Base-by-base conservation (phyloP, 2,797 vertebrate species). In the Remorina albescens region DNA sequence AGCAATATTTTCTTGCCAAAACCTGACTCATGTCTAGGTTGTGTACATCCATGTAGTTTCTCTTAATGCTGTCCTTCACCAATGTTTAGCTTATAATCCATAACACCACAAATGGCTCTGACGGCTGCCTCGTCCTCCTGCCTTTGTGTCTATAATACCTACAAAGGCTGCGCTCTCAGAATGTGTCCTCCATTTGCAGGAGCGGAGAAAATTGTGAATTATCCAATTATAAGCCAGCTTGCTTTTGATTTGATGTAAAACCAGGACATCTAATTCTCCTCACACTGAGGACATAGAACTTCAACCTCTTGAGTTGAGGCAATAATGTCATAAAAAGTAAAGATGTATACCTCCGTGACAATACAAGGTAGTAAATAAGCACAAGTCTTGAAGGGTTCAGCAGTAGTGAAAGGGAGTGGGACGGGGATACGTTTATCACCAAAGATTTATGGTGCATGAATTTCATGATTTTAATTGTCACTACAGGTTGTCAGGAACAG, bases 201-300 rank as follows among this genome's bases (percentile, higher is more conserved):
- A 51, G 41, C 42, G 26, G 2, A 67, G 37, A 75, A 56, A 75
- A 67, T 63, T 1, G 13, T 26, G 28, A 56, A 68, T 75, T 74
- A 75, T 57, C 32, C 55, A 71, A 51, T 81, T 79, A 82, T 25
- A 72, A 71, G n/a, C 44, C 46, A 16, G 25, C 18, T 28, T 63
- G 5, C 54, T 65, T 71, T 53, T 41, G 58, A 70, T 75, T 70
- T 84, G 34, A 74, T 69, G 44, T 34, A 74, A 74, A 82, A 81
- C 74, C 76, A 74, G 72, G 76, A 68, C 81, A 74, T 80, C 74
- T 30, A 21, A 30, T 56, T 62, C 16, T 50, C 56, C 39, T 54
- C 32, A 19, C 41, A 46, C 21, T 11, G 6, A 34, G 1, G 34
- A 21, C n/a, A n/a, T n/a, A 67, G 26, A 13, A 26, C 25, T 41